A percentile compares a stretch with the other conserved stretches of the same genome.
phyloP scores from a whole-genome alignment of 2,888 invertebrate genomes.

The Steinernema carpocapsae region DNA sequence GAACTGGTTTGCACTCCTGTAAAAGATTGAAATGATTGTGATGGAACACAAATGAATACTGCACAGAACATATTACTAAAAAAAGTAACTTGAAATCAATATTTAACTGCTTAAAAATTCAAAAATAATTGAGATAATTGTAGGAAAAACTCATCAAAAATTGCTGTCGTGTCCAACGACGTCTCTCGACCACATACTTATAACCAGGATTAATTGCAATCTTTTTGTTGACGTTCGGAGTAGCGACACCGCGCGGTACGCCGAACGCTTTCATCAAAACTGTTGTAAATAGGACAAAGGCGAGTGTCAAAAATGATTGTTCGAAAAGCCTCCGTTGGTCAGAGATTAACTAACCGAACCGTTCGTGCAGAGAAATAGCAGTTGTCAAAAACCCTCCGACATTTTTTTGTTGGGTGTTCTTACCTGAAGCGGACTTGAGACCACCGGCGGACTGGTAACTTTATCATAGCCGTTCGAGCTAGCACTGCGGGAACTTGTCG shows the following conservation, averaged over 20 bases:
- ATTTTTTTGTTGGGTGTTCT: background rate
- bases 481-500: slow-evolving; percentile 17
- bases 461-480: slow-evolving; percentile 28
- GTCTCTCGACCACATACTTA: slow-evolving; percentile 14
- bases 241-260: slow-evolving; percentile 33
- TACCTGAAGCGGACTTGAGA: slow-evolving; percentile 28
- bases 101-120: no score
- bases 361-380: background rate
- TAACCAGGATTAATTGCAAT: slow-evolving; percentile 33
- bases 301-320: background rate
- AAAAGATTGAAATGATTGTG: background rate
- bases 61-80: no score
- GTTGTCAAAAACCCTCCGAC: no score
- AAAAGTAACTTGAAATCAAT: no score
- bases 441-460: background rate
- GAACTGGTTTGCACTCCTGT: slow-evolving; percentile 47
- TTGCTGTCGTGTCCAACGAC: no score
- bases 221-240: slow-evolving; percentile 34
- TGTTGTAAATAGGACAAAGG: slow-evolving; percentile 22
- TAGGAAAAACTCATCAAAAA: no score
- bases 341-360: no score
- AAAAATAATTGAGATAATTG: no score
- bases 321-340: no score
- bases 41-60: no score
- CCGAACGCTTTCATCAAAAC: background rate